Base-by-base conservation (phyloP, 2,888 invertebrate species). In the Platypus cylindrus region DNA sequence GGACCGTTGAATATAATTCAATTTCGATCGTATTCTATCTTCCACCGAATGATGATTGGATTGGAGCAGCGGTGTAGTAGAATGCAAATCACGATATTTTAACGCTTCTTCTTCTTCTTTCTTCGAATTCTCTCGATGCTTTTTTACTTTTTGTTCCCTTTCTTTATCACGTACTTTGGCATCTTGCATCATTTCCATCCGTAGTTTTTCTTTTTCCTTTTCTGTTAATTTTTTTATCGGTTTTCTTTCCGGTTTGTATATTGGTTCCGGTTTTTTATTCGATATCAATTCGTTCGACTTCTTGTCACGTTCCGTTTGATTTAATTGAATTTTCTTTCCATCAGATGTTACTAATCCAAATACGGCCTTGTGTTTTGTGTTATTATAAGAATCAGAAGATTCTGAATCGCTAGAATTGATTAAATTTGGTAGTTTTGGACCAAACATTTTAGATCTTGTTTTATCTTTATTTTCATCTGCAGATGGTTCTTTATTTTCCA, bases 1-100 rank as follows among this genome's bases (percentile, higher is more conserved):
- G 3, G 80, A 79, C 37, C 90, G 70, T 58, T 94, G 93, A 45
- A 93, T 85, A 51, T 86, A 85, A 59, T 91, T 85, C 26, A 84
- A 73, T 56, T 90, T 94, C 9, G 91, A 74, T 53, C 80, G 85
- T 31, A 94, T 78, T 46, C 93, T 71, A 42, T 78, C 75, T 53
- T 86, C 89, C 0, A 94, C 77, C 7, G 79, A 78, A 35, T 75
- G 74, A 14, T 69, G 70, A 45, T 73, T 68, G 0, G 77, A 74
- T 39, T 66, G 65, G 1, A 75, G 64, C 44, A 81, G 64, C 57
- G 84, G 73, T 47, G 75, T 76, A 38, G 63, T 62, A 25, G 68
- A 57, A 48, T 71, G 70, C 39, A 68, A 67, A 45, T 65, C 55
- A 56, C 69, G 63, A 56, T 68, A 67, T 46, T 67, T 59, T 45